These are phyloP conservation scores for Alviniconcha marisindica DNA, from an alignment of 1,140 invertebrate species.

Conservation along the genomic window DNA sequence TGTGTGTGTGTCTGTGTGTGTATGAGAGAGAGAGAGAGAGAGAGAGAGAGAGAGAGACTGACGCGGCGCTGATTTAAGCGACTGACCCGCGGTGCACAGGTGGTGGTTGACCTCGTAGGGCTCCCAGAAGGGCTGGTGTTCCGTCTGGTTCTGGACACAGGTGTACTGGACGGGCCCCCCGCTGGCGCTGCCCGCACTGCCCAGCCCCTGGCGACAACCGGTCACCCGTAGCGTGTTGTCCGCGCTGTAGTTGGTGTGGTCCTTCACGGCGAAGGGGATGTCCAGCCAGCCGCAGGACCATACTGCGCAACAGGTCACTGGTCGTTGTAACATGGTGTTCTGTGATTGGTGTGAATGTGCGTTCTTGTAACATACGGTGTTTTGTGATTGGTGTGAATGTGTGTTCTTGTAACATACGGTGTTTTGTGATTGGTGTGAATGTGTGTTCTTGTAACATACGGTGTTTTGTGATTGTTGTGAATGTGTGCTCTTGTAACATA, in stretches of 20 bases:
- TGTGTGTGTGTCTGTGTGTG: not conserved
- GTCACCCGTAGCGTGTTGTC: constrained; percentile 47
- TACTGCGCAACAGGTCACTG: constrained; percentile 25
- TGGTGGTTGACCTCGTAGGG: not conserved
- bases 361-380: no score
- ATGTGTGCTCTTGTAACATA: no score
- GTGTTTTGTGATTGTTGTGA: no score
- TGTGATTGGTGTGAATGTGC: no score
- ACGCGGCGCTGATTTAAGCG: no score
- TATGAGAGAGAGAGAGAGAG: not conserved
- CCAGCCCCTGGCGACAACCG: constrained; percentile 45
- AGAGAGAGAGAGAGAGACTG: not conserved
- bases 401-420: no score
- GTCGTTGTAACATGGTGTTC: no score
- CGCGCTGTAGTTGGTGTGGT: constrained; percentile 50
- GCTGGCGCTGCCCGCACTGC: constrained; percentile 8
- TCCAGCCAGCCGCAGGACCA: constrained; percentile 53
- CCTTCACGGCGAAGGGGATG: constrained; percentile 49
- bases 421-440: no score
- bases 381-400: no score
- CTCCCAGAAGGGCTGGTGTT: not conserved
- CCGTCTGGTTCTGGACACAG: constrained; percentile 37
- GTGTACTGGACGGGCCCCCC: constrained; percentile 46
- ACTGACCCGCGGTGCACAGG: not conserved
- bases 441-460: no score